Base-by-base conservation (phyloP, 2,888 invertebrate species). In the Polyploca ridens region DNA sequence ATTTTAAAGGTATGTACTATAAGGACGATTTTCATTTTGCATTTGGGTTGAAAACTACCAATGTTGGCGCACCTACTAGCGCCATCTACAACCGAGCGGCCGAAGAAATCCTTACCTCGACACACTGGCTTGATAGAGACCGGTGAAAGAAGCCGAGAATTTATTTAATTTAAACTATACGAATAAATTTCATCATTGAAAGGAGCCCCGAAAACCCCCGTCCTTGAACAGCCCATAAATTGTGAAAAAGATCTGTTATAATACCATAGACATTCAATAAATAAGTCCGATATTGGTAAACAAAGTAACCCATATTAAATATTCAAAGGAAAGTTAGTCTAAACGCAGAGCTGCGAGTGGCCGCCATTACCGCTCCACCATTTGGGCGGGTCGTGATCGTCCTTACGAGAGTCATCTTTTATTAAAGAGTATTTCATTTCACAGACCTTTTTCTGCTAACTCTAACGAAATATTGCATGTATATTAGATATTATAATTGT, bases 281-380 rank as follows among this genome's bases (percentile, higher is more conserved):
- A 60, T 61, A 61, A 16, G 41, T 41, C 16, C 41, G 66, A 70
- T 72, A 73, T 74, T 67, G 70, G 74, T 73, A 82, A 81, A 84
- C 78, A 82, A 81, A 85, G 78, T 78, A 80, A 78, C 71, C 72
- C 66, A 73, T 75, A 78, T 89, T 81, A 89, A 90, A 88, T 87
- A 90, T 90, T 90, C 83, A 89, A 78, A 74, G 77, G 75, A 74
- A 83, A 84, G 83, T 88, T 84, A 81, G 81, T 76, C 75, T 82
- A 68, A 70, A 63, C 58, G 38, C 59, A 74, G 68, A 76, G 77
- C 73, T 76, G 71, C 76, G 82, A 85, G 84, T 81, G 81, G 81
- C 78, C 68, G 83, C 85, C 83, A 83, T 87, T 87, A 84, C 78
- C 60, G 76, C 67, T 69, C 70, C 71, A 64, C 77, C 80, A 74